These are phyloP conservation scores for Sceliomorpha sp. DNA, from an alignment of 2,888 invertebrate genomes.

Conservation along the genomic window DNA sequence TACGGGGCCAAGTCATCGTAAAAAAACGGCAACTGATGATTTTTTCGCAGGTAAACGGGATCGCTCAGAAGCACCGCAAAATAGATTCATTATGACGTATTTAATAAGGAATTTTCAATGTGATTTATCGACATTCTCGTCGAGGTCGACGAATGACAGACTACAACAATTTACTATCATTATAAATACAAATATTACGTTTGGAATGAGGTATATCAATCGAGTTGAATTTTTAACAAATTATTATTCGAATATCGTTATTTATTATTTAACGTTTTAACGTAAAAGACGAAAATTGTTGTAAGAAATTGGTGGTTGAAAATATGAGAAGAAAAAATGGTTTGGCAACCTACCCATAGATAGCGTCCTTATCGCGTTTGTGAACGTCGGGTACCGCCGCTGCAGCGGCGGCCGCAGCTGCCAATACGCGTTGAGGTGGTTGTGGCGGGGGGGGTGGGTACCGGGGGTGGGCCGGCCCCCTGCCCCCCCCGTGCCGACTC, in stretches of 20 bases:
- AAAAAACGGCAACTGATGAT: constrained; percentile 65
- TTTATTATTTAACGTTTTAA: too few relatives aligned
- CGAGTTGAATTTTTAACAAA: too few relatives aligned
- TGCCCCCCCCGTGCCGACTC: too few relatives aligned
- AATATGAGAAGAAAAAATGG: too few relatives aligned
- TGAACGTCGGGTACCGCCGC: constrained; percentile 91
- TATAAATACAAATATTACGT: too few relatives aligned
- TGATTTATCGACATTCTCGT: constrained; percentile 27
- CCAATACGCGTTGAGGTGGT: constrained; percentile 90
- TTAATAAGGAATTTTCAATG: constrained; percentile 41
- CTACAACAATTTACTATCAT: neutral
- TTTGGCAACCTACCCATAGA: constrained; percentile 98
- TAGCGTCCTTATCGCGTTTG: constrained; percentile 98
- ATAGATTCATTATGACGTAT: constrained; percentile 51
- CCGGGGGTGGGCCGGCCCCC: constrained; percentile 83
- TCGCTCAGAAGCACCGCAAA: constrained; percentile 33
- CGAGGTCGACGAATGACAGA: constrained; percentile 32
- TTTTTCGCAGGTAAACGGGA: constrained; percentile 51
- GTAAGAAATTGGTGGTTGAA: neutral
- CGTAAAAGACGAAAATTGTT: neutral
- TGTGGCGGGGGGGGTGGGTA: constrained; percentile 86
- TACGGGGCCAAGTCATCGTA: constrained; percentile 62
- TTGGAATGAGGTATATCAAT: too few relatives aligned
- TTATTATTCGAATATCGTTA: too few relatives aligned
- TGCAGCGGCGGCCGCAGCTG: constrained; percentile 84